phyloP scores from a whole-genome alignment of 2,888 invertebrate species.

The Siphonodentalium dalli region DNA sequence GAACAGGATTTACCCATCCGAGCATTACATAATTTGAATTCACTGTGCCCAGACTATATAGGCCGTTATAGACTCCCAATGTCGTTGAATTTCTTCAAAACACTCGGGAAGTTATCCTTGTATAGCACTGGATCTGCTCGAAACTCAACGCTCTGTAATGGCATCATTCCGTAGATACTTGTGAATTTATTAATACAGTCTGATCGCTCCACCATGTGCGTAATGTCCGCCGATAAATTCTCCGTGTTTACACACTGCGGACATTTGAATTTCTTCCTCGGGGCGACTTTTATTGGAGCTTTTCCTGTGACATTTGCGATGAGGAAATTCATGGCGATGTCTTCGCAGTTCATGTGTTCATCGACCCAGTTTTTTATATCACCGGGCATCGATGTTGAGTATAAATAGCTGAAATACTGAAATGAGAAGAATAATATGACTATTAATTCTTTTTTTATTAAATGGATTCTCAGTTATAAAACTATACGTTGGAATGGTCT shows the following conservation, averaged over 20 bases:
- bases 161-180: constrained; percentile 84
- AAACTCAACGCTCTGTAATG: constrained; percentile 87
- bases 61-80: constrained; percentile 83
- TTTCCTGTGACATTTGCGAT: constrained; percentile 92
- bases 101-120: constrained; percentile 75
- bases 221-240: constrained; percentile 88
- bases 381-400: constrained; percentile 86
- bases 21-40: too few relatives aligned
- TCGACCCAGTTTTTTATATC: constrained; percentile 90
- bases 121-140: constrained; percentile 94
- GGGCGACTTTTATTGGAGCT: constrained; percentile 88
- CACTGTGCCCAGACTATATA: too few relatives aligned
- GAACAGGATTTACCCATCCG: too few relatives aligned
- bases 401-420: constrained; percentile 90
- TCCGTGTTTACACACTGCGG: constrained; percentile 92
- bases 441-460: too few relatives aligned
- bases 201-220: constrained; percentile 90
- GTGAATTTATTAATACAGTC: constrained; percentile 86
- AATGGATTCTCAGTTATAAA: too few relatives aligned
- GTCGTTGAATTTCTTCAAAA: constrained; percentile 78
- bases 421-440: constrained; percentile 30
- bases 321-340: constrained; percentile 97
- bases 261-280: constrained; percentile 95
- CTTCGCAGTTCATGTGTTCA: constrained; percentile 96
- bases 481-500: too few relatives aligned